Conservation (phyloP, 2,888 invertebrate genomes). For the Eupithecia inturbata region DNA sequence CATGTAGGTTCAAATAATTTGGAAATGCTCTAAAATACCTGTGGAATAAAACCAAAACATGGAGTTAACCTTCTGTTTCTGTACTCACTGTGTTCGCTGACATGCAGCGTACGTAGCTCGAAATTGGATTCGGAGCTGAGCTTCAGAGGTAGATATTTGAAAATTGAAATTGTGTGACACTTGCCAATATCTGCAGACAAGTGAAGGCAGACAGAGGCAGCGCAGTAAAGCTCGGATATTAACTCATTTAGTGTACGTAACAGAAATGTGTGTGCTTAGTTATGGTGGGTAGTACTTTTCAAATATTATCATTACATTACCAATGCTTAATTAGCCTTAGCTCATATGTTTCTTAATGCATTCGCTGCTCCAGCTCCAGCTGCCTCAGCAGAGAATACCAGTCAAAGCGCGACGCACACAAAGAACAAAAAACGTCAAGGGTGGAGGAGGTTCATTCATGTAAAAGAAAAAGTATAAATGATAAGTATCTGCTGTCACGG, state of each 20-base stretch:
- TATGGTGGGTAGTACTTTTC: not conserved
- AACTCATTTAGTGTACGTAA: not conserved
- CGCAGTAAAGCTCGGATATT: not conserved
- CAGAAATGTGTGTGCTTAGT: not conserved
- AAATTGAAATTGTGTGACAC: conserved; percentile 26
- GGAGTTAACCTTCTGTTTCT: not conserved
- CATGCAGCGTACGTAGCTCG: conserved; percentile 12
- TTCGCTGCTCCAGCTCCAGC: no score
- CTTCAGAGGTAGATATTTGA: conserved; percentile 26
- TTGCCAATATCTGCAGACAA: conserved; percentile 7
- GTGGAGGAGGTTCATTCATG: not conserved
- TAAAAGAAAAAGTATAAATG: not conserved
- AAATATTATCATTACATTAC: not conserved
- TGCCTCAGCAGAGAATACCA: not conserved
- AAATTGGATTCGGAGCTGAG: conserved; percentile 28
- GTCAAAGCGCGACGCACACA: not conserved
- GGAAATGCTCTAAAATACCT: not conserved
- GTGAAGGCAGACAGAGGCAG: not conserved
- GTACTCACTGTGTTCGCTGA: not conserved
- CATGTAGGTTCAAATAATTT: not conserved
- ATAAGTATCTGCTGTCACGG: not conserved
- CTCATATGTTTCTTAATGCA: not conserved
- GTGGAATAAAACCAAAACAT: not conserved
- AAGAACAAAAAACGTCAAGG: not conserved
- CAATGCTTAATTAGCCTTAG: no score